Percentiles rank a stretch among this genome's conserved stretches.
phyloP scores from a whole-genome alignment of 2,797 vertebrate species.

The Xerus rutilus region DNA sequence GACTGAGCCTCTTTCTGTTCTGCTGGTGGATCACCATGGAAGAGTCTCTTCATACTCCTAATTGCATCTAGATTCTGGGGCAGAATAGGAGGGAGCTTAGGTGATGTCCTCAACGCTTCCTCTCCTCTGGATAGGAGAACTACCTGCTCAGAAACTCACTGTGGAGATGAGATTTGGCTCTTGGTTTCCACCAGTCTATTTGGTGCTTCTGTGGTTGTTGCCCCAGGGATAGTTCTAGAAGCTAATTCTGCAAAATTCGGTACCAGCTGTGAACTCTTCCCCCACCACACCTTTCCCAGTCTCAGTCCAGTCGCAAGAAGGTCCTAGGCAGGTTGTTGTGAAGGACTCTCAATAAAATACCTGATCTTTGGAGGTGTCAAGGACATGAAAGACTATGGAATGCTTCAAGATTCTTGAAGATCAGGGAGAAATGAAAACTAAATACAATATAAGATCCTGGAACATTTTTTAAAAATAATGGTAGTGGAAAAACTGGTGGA shows the following conservation, averaged over 20 bases:
- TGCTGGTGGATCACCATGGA: neutral
- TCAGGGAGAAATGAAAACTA: neutral
- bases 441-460: neutral
- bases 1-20: neutral
- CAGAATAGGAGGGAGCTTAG: neutral
- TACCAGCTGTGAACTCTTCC: neutral
- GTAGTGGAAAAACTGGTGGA: neutral
- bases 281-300: neutral
- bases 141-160: neutral
- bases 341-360: neutral
- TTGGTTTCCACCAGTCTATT: neutral
- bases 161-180: neutral
- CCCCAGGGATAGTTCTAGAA: neutral
- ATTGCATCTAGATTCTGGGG: neutral
- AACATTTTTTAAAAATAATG: neutral
- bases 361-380: neutral
- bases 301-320: neutral
- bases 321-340: neutral
- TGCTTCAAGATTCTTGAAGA: neutral
- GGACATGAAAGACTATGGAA: neutral
- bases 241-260: neutral
- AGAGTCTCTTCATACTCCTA: neutral
- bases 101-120: neutral
- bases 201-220: neutral
- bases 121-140: neutral